phyloP scores from a whole-genome alignment of 2,888 invertebrate genomes.

The Ennomos fuscantarius region DNA sequence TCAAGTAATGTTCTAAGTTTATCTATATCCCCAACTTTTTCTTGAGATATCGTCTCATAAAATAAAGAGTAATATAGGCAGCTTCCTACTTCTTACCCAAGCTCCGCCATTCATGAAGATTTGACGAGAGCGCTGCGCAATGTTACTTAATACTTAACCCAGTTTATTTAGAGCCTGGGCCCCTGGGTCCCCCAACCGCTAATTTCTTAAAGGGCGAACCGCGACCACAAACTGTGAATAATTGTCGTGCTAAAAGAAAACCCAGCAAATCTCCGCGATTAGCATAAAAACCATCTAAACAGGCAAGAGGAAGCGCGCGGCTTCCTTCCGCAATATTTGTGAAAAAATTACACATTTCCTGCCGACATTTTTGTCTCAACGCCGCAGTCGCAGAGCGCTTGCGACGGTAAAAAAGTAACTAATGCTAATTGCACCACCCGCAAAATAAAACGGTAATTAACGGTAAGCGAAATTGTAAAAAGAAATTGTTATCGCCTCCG shows the following conservation, averaged over 20 bases:
- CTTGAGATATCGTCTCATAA: constrained; percentile 27
- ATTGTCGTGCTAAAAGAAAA: constrained; percentile 77
- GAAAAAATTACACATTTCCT: constrained; percentile 82
- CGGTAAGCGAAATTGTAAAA: constrained; percentile 67
- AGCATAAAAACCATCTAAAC: constrained; percentile 84
- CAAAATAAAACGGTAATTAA: constrained; percentile 76
- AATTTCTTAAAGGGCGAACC: constrained; percentile 67
- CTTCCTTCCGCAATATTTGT: constrained; percentile 84
- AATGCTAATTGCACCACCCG: constrained; percentile 74
- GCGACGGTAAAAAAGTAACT: constrained; percentile 65
- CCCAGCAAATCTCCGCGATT: constrained; percentile 79
- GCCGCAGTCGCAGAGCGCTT: constrained; percentile 56
- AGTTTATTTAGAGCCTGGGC: constrained; percentile 41
- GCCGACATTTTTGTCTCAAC: constrained; percentile 73
- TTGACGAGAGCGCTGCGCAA: constrained; percentile 43
- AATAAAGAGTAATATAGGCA: constrained; percentile 25
- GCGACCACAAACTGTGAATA: constrained; percentile 70
- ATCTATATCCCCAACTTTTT: constrained; percentile 18
- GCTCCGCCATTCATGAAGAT: constrained; percentile 39
- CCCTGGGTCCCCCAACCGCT: constrained; percentile 47
- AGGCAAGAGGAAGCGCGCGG: constrained; percentile 74
- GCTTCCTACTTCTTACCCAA: constrained; percentile 26
- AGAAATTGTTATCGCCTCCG: constrained; percentile 62
- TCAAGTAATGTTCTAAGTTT: constrained; percentile 14
- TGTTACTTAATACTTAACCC: constrained; percentile 40